phyloP scores from a whole-genome alignment of 1,140 invertebrate genomes.

The Glossosoma conforme region DNA sequence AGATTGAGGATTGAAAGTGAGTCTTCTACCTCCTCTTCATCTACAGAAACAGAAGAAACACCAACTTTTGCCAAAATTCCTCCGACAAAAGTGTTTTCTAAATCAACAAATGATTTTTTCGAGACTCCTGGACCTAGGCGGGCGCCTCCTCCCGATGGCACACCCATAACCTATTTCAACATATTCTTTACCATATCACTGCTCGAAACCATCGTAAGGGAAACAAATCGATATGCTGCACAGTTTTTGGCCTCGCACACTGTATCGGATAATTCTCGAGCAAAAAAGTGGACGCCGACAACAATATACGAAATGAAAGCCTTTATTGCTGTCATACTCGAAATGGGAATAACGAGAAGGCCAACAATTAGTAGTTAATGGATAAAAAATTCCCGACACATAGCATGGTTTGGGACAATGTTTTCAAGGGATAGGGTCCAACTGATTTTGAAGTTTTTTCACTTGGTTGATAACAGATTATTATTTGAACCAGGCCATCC shows the following conservation, averaged over 20 bases:
- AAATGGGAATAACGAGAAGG: conserved; percentile 31
- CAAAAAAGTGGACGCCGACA: conserved; percentile 19
- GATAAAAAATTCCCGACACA: conserved; percentile 28
- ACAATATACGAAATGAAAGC: conserved; percentile 30
- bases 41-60: conserved; percentile 16
- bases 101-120: conserved; percentile 17
- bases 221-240: conserved; percentile 19
- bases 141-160: conserved; percentile 16
- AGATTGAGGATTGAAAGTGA: conserved; percentile 13
- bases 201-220: conserved; percentile 13
- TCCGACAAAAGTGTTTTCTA: conserved; percentile 17
- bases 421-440: conserved; percentile 32
- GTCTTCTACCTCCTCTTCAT: conserved; percentile 16
- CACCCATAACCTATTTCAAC: conserved; percentile 26
- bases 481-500: conserved; percentile 21
- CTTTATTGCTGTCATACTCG: conserved; percentile 30
- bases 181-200: conserved; percentile 23
- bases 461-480: conserved; percentile 21
- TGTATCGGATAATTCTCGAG: conserved; percentile 16
- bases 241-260: conserved; percentile 19
- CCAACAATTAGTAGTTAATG: conserved; percentile 31
- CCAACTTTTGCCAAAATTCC: conserved; percentile 14
- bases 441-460: conserved; percentile 31
- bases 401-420: conserved; percentile 34
- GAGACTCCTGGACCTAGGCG: conserved; percentile 26